Evolutionary conservation across 30 jellyfish, hydroid and myxozoan species (phyloP).

Genomic region (Aurelia sp.): DNA sequence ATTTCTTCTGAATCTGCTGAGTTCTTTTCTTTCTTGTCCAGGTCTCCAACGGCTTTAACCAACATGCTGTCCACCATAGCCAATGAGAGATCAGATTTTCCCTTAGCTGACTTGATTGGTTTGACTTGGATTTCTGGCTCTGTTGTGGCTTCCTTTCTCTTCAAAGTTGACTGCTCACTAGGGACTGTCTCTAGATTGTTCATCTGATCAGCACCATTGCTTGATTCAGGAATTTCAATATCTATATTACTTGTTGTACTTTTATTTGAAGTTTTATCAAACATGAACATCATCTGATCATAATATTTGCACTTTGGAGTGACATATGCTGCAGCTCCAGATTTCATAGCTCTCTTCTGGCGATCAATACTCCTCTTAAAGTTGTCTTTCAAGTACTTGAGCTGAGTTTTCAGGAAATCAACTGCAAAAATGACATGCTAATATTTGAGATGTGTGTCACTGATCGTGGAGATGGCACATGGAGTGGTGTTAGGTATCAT

Average conservation of each 20-base stretch:
- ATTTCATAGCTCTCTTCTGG: background rate
- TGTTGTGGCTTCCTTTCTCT: too few relatives aligned
- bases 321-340: constrained; percentile 8
- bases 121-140: too few relatives aligned
- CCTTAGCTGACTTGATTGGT: too few relatives aligned
- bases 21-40: too few relatives aligned
- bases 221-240: background rate
- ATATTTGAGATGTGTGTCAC: too few relatives aligned
- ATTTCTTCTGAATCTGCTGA: background rate
- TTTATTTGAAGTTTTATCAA: background rate
- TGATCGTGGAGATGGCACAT: too few relatives aligned
- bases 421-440: background rate
- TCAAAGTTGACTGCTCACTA: too few relatives aligned
- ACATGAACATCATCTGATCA: constrained; percentile 16
- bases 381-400: constrained; percentile 18
- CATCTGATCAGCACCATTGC: background rate
- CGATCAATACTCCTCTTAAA: constrained; percentile 4
- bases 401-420: constrained; percentile 28
- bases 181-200: too few relatives aligned
- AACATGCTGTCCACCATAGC: too few relatives aligned
- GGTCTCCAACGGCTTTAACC: too few relatives aligned
- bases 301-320: constrained; percentile 3
- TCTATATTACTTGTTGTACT: background rate
- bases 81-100: too few relatives aligned
- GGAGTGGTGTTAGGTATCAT: too few relatives aligned